A percentile compares a stretch with the other conserved stretches of the same genome.
phyloP scores from a whole-genome alignment of 2,113 vertebrate species.

The Callocephalon fimbriatum region DNA sequence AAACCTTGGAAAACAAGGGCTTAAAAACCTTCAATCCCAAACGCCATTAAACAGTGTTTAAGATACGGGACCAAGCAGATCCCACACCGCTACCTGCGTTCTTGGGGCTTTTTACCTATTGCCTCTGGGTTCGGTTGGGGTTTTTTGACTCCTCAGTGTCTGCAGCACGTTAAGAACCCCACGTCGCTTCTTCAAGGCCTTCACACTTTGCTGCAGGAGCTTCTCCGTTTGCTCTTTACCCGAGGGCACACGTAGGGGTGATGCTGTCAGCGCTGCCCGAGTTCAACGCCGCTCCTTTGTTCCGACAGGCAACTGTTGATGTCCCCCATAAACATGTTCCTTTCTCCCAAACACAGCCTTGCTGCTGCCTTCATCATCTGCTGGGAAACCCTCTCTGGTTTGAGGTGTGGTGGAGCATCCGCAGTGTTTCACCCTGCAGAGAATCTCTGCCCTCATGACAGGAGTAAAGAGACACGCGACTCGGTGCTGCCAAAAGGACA shows the following conservation, averaged over 20 bases:
- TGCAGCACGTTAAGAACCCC: background rate
- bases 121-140: background rate
- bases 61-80: fast-evolving
- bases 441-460: background rate
- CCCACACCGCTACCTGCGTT: background rate
- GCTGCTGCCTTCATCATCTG: background rate
- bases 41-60: background rate
- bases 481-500: background rate
- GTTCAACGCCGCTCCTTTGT: fast-evolving
- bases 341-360: background rate
- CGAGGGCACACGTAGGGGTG: background rate
- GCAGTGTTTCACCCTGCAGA: background rate
- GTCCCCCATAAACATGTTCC: background rate
- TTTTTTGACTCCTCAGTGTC: background rate
- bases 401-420: fast-evolving
- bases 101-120: fast-evolving
- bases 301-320: fast-evolving
- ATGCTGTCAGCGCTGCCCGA: background rate
- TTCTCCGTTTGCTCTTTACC: background rate
- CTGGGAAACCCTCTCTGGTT: background rate
- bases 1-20: background rate
- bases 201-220: background rate
- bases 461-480: fast-evolving
- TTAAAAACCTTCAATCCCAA: background rate
- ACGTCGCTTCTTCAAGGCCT: background rate